phyloP scores from a whole-genome alignment of 2,888 invertebrate species.

The Sinopyrophorus schimmeli region DNA sequence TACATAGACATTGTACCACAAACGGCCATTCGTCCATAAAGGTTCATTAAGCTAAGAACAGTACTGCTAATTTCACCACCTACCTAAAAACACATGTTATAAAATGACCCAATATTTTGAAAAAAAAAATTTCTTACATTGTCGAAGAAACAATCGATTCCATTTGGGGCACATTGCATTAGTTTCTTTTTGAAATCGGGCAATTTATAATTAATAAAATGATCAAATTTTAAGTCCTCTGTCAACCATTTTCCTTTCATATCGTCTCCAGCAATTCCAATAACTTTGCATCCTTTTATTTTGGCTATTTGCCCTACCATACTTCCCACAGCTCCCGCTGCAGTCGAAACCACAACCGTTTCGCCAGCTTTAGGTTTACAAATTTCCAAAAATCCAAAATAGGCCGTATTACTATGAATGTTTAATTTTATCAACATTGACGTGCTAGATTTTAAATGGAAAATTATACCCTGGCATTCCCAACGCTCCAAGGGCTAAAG shows the following conservation, averaged over 20 bases:
- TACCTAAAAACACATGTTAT: conserved; percentile 52
- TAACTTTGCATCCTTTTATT: conserved; percentile 68
- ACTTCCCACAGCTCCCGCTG: conserved; percentile 79
- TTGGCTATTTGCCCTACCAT: conserved; percentile 80
- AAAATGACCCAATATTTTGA: not conserved
- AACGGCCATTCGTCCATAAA: conserved; percentile 63
- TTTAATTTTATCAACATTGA: too few species aligned
- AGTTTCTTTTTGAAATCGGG: conserved; percentile 59
- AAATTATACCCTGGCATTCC: conserved; percentile 33
- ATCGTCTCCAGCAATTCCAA: conserved; percentile 72
- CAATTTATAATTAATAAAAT: conserved; percentile 73
- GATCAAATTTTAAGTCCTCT: conserved; percentile 68
- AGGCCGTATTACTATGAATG: conserved; percentile 64
- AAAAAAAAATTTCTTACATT: conserved; percentile 60
- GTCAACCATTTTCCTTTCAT: conserved; percentile 70
- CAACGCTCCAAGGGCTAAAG: conserved; percentile 15
- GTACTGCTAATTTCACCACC: conserved; percentile 67
- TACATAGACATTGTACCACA: conserved; percentile 70
- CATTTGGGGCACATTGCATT: conserved; percentile 65
- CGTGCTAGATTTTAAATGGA: too few species aligned
- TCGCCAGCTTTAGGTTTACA: conserved; percentile 74
- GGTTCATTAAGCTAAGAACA: conserved; percentile 66
- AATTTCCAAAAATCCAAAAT: conserved; percentile 73
- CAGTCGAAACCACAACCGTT: conserved; percentile 73
- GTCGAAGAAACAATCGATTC: conserved; percentile 77